phyloP scores from a whole-genome alignment of 1,140 invertebrate species.

The Zophobas atratus region DNA sequence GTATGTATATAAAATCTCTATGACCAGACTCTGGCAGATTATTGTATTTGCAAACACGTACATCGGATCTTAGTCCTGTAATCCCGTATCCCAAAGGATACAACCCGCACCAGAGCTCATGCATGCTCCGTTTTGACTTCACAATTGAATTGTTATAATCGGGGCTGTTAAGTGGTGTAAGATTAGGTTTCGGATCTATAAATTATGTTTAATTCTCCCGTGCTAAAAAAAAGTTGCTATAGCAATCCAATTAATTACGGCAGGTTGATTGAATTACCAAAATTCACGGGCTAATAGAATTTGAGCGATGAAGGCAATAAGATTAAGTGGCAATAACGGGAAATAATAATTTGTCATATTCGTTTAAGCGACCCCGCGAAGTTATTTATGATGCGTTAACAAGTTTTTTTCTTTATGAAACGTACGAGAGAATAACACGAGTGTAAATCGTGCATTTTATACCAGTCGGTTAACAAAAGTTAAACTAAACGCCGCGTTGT shows the following conservation, averaged over 20 bases:
- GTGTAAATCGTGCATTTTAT: slow-evolving; percentile 47
- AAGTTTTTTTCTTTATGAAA: slow-evolving; percentile 21
- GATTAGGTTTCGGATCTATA: slow-evolving; percentile 19
- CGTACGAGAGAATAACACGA: slow-evolving; percentile 20
- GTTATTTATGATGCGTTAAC: slow-evolving; percentile 33
- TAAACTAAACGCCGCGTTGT: slow-evolving; percentile 41
- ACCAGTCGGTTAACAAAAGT: slow-evolving; percentile 47
- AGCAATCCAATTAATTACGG: slow-evolving; percentile 13
- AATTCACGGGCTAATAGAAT: background rate
- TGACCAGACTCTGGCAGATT: slow-evolving; percentile 38
- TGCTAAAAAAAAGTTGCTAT: slow-evolving; percentile 11
- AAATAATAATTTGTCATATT: slow-evolving; percentile 20
- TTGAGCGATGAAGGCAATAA: slow-evolving; percentile 17
- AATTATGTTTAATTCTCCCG: slow-evolving; percentile 18
- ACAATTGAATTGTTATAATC: slow-evolving; percentile 38
- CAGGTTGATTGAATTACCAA: slow-evolving; percentile 11
- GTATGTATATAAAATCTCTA: slow-evolving; percentile 22
- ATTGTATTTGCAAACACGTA: slow-evolving; percentile 43
- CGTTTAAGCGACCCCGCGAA: background rate
- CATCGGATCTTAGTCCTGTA: slow-evolving; percentile 41
- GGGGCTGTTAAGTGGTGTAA: slow-evolving; percentile 7
- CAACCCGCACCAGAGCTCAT: slow-evolving; percentile 21
- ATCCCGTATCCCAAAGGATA: slow-evolving; percentile 33
- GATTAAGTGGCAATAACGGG: slow-evolving; percentile 18
- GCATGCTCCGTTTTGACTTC: slow-evolving; percentile 29